Conservation (phyloP, 2,113 vertebrate species). For the Hippocampus mohnikei region DNA sequence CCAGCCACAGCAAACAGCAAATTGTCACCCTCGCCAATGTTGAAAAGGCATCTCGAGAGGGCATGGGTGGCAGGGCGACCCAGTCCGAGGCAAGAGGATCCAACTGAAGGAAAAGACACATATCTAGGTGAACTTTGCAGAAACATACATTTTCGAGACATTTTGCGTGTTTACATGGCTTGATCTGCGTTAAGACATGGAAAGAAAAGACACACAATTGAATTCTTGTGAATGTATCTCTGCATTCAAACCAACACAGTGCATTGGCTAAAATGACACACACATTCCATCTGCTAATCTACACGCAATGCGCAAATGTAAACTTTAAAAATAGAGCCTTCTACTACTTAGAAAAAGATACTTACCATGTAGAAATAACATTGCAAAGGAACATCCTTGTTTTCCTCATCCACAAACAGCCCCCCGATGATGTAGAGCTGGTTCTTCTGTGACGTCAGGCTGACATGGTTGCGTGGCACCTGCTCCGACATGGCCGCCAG, state of each 20-base stretch:
- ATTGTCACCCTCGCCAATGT: slow-evolving; percentile 84
- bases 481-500: slow-evolving; percentile 88
- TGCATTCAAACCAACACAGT: not conserved
- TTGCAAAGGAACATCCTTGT: slow-evolving; percentile 89
- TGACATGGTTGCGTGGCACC: slow-evolving; percentile 97
- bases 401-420: slow-evolving; percentile 93
- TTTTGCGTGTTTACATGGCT: no score
- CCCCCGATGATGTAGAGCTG: slow-evolving; percentile 88
- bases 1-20: slow-evolving; percentile 90
- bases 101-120: slow-evolving; percentile 68
- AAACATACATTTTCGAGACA: not conserved
- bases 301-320: not conserved
- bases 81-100: slow-evolving; percentile 85
- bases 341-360: not conserved
- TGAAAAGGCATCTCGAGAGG: slow-evolving; percentile 92
- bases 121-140: not conserved
- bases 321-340: not conserved
- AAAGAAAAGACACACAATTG: not conserved
- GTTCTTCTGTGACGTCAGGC: slow-evolving; percentile 83
- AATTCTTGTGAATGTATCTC: not conserved
- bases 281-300: not conserved
- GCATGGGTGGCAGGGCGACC: slow-evolving; percentile 92
- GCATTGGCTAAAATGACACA: not conserved
- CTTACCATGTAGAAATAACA: slow-evolving; percentile 93
- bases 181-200: not conserved